Evolutionary conservation across 2,797 vertebrate species (phyloP).

Genomic region (Myoxocephalus aenaeus): DNA sequence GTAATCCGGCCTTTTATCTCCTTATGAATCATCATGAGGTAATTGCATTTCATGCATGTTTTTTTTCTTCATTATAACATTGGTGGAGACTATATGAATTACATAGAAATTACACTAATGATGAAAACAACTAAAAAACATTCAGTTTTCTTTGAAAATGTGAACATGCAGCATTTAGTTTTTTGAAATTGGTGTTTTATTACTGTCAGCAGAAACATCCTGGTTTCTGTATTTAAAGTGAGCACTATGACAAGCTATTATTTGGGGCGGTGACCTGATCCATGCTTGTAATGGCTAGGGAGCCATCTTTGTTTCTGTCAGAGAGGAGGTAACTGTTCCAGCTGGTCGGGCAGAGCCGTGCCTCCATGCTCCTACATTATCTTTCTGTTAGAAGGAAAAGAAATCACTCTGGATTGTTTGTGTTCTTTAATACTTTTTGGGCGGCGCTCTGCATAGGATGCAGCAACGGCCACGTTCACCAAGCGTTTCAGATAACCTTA

Average conservation of each 20-base stretch:
- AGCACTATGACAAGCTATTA: not conserved
- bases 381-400: not conserved
- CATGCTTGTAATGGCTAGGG: no score
- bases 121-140: not conserved
- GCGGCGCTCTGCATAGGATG: not conserved
- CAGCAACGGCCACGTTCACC: not conserved
- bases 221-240: not conserved
- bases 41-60: not conserved
- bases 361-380: not conserved
- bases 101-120: not conserved
- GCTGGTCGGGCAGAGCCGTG: no score
- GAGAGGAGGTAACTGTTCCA: no score
- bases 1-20: not conserved
- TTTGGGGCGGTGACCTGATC: no score
- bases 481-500: not conserved
- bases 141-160: not conserved
- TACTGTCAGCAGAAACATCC: no score
- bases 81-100: not conserved
- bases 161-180: not conserved
- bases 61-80: not conserved
- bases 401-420: not conserved
- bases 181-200: not conserved
- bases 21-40: slow-evolving; percentile 9
- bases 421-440: no score
- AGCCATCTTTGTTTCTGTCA: no score